phyloP scores from a whole-genome alignment of 1,140 invertebrate species.

The Limonius californicus region DNA sequence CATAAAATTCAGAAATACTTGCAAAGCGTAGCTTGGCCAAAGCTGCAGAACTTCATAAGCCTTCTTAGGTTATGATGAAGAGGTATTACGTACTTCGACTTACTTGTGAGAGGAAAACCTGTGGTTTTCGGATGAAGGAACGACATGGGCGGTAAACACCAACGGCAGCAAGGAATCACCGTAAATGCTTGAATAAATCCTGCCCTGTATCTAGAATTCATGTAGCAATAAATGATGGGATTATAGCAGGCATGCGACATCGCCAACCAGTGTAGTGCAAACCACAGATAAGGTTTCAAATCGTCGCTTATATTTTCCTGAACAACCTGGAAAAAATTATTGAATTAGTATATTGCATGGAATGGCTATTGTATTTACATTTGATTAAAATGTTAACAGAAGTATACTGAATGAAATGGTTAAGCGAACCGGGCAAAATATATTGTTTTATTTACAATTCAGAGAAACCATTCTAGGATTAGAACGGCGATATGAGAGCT shows the following conservation, averaged over 20 bases:
- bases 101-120: slow-evolving; percentile 19
- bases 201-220: slow-evolving; percentile 76
- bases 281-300: slow-evolving; percentile 59
- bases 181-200: slow-evolving; percentile 58
- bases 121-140: slow-evolving; percentile 1
- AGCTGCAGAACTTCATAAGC: no score
- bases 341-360: no score
- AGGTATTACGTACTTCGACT: slow-evolving; percentile 22
- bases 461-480: no score
- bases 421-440: no score
- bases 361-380: no score
- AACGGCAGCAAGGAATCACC: slow-evolving; percentile 44
- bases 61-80: no score
- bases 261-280: slow-evolving; percentile 77
- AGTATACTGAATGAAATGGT: no score
- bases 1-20: no score
- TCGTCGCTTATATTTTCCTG: neutral
- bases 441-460: no score
- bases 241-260: slow-evolving; percentile 93
- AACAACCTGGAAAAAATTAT: slow-evolving; percentile 6
- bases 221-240: slow-evolving; percentile 90
- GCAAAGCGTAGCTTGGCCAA: no score
- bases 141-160: slow-evolving; percentile 21
- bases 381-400: no score
- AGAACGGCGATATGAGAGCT: no score